Conservation (phyloP, 1,140 invertebrate species). For the Drosophila ambigua region DNA sequence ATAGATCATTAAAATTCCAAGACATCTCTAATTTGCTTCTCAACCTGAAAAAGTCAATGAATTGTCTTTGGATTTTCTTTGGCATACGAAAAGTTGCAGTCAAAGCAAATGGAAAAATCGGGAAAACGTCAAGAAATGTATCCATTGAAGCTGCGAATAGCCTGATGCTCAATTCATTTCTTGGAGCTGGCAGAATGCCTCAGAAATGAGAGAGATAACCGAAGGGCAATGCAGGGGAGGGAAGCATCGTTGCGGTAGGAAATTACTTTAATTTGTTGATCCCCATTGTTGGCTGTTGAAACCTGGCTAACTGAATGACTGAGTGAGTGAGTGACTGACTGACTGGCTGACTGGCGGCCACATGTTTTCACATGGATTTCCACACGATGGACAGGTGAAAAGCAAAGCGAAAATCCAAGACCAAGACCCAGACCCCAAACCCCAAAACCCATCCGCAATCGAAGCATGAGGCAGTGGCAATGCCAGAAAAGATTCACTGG, state of each 20-base stretch:
- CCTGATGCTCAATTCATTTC: neutral
- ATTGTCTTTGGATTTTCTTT: conserved; percentile 21
- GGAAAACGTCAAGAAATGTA: conserved; percentile 14
- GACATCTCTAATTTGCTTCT: no score
- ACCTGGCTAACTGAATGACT: conserved; percentile 76
- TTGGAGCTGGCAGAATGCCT: neutral
- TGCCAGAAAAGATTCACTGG: conserved; percentile 44
- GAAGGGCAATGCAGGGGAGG: conserved; percentile 28
- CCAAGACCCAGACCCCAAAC: conserved; percentile 36
- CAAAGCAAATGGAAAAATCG: conserved; percentile 48
- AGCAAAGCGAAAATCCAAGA: conserved; percentile 63
- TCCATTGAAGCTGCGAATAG: conserved; percentile 11
- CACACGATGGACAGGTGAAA: conserved; percentile 80
- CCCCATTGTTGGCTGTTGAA: conserved; percentile 58
- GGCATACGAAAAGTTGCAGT: conserved; percentile 69
- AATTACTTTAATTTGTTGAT: conserved; percentile 81
- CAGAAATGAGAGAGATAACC: conserved; percentile 26
- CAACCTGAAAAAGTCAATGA: neutral
- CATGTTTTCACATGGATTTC: conserved; percentile 81
- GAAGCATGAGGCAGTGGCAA: conserved; percentile 11
- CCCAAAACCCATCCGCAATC: conserved; percentile 27
- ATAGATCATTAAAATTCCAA: no score
- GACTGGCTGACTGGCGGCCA: conserved; percentile 69
- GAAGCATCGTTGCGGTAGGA: conserved; percentile 70
- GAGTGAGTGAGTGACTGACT: conserved; percentile 55